A percentile compares a stretch with the other conserved stretches of the same genome.
phyloP scores from a whole-genome alignment of 1,140 invertebrate species.

The Acromyrmex heyeri region DNA sequence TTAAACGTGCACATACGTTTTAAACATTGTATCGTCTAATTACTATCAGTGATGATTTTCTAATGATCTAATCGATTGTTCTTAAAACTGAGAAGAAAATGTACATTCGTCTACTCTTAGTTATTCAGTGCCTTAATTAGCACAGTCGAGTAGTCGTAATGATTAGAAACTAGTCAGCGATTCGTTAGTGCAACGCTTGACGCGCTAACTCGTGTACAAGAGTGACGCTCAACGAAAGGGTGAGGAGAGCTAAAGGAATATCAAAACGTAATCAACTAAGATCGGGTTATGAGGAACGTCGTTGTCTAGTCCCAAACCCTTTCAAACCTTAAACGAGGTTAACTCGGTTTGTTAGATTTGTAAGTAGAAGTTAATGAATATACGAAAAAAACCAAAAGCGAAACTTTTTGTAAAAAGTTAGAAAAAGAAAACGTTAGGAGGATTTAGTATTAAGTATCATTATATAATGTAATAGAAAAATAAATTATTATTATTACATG shows the following conservation, averaged over 20 bases:
- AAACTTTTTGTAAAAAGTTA: conserved; percentile 72
- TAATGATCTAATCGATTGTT: conserved; percentile 28
- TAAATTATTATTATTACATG: conserved; percentile 78
- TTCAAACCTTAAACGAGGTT: conserved; percentile 76
- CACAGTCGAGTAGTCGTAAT: conserved; percentile 74
- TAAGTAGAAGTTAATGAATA: conserved; percentile 67
- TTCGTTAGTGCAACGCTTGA: conserved; percentile 67
- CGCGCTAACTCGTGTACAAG: conserved; percentile 66
- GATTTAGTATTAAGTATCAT: conserved; percentile 79
- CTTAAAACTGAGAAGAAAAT: conserved; percentile 17
- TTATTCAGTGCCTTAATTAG: conserved; percentile 77
- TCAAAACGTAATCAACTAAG: conserved; percentile 67
- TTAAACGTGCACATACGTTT: conserved; percentile 16
- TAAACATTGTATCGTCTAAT: neutral
- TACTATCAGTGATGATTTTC: conserved; percentile 1
- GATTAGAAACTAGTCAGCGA: conserved; percentile 85
- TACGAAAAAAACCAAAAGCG: conserved; percentile 65
- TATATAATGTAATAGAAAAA: conserved; percentile 76
- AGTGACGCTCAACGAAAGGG: conserved; percentile 64
- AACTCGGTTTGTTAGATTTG: conserved; percentile 75
- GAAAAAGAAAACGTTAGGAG: conserved; percentile 37
- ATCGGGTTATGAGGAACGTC: conserved; percentile 79
- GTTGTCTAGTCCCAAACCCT: conserved; percentile 85
- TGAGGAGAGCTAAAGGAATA: conserved; percentile 61
- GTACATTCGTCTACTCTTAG: conserved; percentile 67